Conservation (phyloP, 2,888 invertebrate genomes). For the Steinernema hermaphroditum region DNA sequence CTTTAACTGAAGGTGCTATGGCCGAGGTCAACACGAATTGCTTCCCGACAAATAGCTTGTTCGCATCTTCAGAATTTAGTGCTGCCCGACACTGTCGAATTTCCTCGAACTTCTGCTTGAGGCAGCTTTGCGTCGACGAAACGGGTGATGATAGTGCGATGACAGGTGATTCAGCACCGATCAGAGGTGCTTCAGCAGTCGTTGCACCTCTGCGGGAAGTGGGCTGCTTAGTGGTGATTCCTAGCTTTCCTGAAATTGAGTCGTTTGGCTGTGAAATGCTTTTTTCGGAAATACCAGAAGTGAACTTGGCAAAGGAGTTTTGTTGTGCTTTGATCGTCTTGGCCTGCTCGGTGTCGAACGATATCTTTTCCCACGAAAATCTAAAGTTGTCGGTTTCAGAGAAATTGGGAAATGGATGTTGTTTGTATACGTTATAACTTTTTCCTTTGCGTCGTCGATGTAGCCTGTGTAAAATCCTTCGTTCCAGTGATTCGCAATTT, state of each 20-base stretch:
- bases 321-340: not conserved
- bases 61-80: not conserved
- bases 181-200: not conserved
- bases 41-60: not conserved
- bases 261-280: no score
- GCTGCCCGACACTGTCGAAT: no score
- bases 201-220: not conserved
- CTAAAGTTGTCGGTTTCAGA: no score
- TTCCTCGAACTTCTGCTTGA: no score
- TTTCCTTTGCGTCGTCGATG: not conserved
- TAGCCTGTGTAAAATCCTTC: slow-evolving; percentile 45
- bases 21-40: slow-evolving; percentile 64
- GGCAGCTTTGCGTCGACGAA: no score
- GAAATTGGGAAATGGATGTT: no score
- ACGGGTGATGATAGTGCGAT: no score
- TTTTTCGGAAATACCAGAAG: not conserved
- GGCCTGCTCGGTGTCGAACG: slow-evolving; percentile 17
- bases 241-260: not conserved
- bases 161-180: no score
- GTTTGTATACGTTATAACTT: not conserved
- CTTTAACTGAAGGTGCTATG: slow-evolving; percentile 39
- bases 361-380: not conserved
- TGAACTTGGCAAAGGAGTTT: not conserved
- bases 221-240: not conserved
- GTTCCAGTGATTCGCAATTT: slow-evolving; percentile 51